Percentiles rank a stretch among this genome's conserved stretches.
phyloP scores from a whole-genome alignment of 2,797 vertebrate genomes.

The Spheniscus humboldti region DNA sequence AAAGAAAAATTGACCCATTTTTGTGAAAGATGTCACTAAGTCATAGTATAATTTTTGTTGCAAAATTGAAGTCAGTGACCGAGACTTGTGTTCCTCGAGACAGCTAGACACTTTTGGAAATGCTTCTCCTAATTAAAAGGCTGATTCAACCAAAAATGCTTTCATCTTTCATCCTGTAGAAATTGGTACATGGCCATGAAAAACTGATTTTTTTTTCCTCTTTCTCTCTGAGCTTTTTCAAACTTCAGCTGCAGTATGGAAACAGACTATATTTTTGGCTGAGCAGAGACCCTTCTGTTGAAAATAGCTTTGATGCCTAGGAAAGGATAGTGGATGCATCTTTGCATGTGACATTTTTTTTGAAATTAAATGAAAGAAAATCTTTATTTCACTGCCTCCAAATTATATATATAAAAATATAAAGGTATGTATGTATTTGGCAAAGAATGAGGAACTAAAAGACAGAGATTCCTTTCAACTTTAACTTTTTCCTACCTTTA shows the following conservation, averaged over 20 bases:
- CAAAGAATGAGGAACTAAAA: neutral
- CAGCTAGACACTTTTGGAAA: constrained; percentile 44
- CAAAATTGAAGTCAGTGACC: constrained; percentile 46
- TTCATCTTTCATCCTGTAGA: constrained; percentile 56
- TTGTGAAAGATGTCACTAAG: constrained; percentile 54
- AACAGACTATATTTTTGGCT: constrained; percentile 59
- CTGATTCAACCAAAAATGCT: constrained; percentile 47
- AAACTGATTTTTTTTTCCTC: neutral
- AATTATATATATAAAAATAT: neutral
- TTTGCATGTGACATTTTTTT: constrained; percentile 12
- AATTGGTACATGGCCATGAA: constrained; percentile 57
- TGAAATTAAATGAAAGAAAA: constrained; percentile 46
- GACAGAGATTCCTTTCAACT: constrained; percentile 6
- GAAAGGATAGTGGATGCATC: neutral
- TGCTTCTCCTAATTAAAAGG: constrained; percentile 46
- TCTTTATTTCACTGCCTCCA: neutral
- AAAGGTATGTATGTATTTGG: neutral
- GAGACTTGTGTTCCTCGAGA: constrained; percentile 30
- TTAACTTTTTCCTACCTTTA: neutral
- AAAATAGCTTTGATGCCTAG: constrained; percentile 58
- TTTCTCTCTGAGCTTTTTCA: constrained; percentile 40
- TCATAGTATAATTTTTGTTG: constrained; percentile 37
- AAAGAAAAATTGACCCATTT: constrained; percentile 53
- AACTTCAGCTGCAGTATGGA: constrained; percentile 42
- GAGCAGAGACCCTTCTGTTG: constrained; percentile 43